Base-by-base conservation (phyloP, 2,797 vertebrate species). In the Lerista edwardsae region DNA sequence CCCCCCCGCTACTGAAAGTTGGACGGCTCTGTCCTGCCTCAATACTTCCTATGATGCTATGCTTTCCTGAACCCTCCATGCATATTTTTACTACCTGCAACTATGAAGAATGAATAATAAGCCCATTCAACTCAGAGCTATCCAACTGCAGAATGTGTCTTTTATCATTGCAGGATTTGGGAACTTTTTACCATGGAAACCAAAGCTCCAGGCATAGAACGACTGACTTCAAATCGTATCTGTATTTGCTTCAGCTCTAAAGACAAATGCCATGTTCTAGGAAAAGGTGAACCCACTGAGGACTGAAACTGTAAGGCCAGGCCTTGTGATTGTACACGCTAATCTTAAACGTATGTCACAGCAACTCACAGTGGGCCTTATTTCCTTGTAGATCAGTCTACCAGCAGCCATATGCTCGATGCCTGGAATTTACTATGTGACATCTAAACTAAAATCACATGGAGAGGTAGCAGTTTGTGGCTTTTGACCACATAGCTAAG, bases 291-390 rank as follows among this genome's bases (percentile, higher is more conserved):
- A 77, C 41, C 8, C n/a, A 86, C 75, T 10, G 14, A 5, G 84
- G 62, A 74, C 4, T 39, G 44, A 27, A 74, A 61, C 31, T 73
- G 79, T n/a, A 74, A 55, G 27, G 84, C 82, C 55, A 83, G 55
- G 21, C n/a, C 31, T 85, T 74, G 5, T 80, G 12, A 31, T 34
- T 62, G 25, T 39, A 8, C 9, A 23, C 6, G 2, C 55, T 61
- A 41, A 72, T 41, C 15, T 39, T 61, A 41, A 72, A 61, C 27
- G 47, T 7, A 12, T 44, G 55, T 72, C 51, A 39, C n/a, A 62
- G 36, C 3, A 68, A 12, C 9, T 59, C 51, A 4, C 73, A 75
- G 7, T 36, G 9, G 34, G 65, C 14, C 23, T 36, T n/a, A 57
- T 41, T 79, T 65, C 19, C 27, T 78, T 64, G 10, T 31, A 79